phyloP scores from a whole-genome alignment of 2,888 invertebrate genomes.

The Carabus problematicus region DNA sequence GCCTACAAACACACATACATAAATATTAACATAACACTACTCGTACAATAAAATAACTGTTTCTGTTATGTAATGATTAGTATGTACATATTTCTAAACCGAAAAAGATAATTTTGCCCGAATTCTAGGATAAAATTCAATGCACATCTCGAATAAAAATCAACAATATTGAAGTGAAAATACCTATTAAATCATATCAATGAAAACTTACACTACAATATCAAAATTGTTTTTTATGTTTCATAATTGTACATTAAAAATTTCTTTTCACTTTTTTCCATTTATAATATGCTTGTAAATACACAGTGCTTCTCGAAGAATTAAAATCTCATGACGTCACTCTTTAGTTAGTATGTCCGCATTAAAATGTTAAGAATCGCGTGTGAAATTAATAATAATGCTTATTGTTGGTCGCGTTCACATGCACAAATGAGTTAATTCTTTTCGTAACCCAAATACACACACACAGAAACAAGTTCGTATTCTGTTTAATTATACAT shows the following conservation, averaged over 20 bases:
- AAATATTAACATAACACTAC: not conserved
- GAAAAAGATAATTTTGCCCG: no score
- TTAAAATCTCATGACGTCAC: not conserved
- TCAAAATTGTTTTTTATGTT: not conserved
- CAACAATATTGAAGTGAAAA: no score
- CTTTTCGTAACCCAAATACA: slow-evolving; percentile 17
- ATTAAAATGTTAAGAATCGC: slow-evolving; percentile 26
- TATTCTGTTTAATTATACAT: slow-evolving; percentile 11
- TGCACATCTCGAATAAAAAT: no score
- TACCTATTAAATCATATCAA: no score
- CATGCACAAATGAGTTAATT: slow-evolving; percentile 28
- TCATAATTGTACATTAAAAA: not conserved
- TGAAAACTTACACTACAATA: no score
- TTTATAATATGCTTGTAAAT: not conserved
- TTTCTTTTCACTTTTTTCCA: not conserved
- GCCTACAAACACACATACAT: slow-evolving; percentile 8
- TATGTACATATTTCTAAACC: no score
- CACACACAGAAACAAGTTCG: not conserved
- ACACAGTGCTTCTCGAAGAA: not conserved
- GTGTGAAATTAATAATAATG: slow-evolving; percentile 38
- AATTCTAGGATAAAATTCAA: no score
- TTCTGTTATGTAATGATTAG: no score
- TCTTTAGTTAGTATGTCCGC: slow-evolving; percentile 6
- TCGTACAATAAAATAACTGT: no score
- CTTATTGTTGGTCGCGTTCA: slow-evolving; percentile 37